Conservation (phyloP, 2,888 invertebrate genomes). For the Tigriopus californicus region DNA sequence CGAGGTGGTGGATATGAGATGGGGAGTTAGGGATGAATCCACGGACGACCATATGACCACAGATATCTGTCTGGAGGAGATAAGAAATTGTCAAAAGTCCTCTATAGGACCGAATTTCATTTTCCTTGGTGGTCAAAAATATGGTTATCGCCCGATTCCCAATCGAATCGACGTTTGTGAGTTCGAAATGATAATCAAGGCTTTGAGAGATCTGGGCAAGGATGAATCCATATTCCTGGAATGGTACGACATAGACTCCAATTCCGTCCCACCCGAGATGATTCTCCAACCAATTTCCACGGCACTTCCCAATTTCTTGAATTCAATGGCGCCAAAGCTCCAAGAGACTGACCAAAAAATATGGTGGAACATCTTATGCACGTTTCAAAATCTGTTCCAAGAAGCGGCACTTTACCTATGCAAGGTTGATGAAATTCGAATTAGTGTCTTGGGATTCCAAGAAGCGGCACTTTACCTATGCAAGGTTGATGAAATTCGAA, state of each 20-base stretch:
- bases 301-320: constrained; percentile 88
- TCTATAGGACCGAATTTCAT: constrained; percentile 97
- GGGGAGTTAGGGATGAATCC: constrained; percentile 93
- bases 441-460: no score
- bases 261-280: constrained; percentile 83
- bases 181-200: constrained; percentile 63
- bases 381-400: constrained; percentile 80
- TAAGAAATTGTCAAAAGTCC: constrained; percentile 84
- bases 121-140: constrained; percentile 80
- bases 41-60: constrained; percentile 99
- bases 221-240: constrained; percentile 64
- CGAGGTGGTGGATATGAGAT: constrained; percentile 92
- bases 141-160: constrained; percentile 91
- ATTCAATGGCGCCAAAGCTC: constrained; percentile 82
- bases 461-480: constrained; percentile 70
- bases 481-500: no score
- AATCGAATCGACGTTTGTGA: constrained; percentile 83
- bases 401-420: constrained; percentile 70
- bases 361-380: constrained; percentile 91
- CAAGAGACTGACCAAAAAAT: constrained; percentile 89
- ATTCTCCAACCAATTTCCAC: constrained; percentile 93
- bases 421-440: no score
- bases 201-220: constrained; percentile 56
- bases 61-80: constrained; percentile 90
- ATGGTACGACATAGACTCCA: constrained; percentile 91